Percentiles rank a stretch among this genome's conserved stretches.
Conservation (phyloP, 1,140 invertebrate species). For the Orius insidiosus region DNA sequence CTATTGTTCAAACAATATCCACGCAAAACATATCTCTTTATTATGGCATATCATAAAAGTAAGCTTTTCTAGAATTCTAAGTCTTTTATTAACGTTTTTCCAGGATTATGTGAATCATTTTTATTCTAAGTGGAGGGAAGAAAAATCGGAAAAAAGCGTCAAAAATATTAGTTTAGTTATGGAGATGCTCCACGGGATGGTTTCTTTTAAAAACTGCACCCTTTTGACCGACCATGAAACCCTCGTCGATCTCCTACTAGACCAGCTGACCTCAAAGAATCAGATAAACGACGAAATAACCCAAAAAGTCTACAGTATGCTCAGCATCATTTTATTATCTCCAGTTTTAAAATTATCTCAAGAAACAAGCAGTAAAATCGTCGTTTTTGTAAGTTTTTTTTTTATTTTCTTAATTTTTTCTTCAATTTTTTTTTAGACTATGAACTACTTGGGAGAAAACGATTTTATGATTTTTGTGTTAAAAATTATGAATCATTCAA, state of each 20-base stretch:
- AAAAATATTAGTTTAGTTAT: slow-evolving; percentile 25
- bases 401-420: too few relatives aligned
- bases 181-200: slow-evolving; percentile 36
- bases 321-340: slow-evolving; percentile 38
- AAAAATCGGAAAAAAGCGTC: slow-evolving; percentile 5
- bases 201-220: slow-evolving; percentile 43
- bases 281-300: slow-evolving; percentile 25
- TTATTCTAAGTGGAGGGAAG: slow-evolving; percentile 5
- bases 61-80: slow-evolving; percentile 7
- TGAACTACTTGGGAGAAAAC: slow-evolving; percentile 7
- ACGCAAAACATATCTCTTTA: slow-evolving; percentile 9
- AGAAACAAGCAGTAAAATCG: slow-evolving; percentile 43
- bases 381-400: slow-evolving; percentile 27
- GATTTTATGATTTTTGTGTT: slow-evolving; percentile 36
- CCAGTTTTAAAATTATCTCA: slow-evolving; percentile 38
- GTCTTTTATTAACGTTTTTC: not conserved
- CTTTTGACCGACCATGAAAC: slow-evolving; percentile 37
- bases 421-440: slow-evolving; percentile 16
- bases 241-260: slow-evolving; percentile 34
- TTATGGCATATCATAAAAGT: slow-evolving; percentile 19
- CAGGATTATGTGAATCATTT: slow-evolving; percentile 13
- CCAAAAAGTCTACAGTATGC: slow-evolving; percentile 27
- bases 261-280: slow-evolving; percentile 24
- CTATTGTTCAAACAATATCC: slow-evolving; percentile 10
- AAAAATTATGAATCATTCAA: slow-evolving; percentile 41